Evolutionary conservation across 2,797 vertebrate genomes (phyloP).

Genomic region (Bovichtus variegatus): DNA sequence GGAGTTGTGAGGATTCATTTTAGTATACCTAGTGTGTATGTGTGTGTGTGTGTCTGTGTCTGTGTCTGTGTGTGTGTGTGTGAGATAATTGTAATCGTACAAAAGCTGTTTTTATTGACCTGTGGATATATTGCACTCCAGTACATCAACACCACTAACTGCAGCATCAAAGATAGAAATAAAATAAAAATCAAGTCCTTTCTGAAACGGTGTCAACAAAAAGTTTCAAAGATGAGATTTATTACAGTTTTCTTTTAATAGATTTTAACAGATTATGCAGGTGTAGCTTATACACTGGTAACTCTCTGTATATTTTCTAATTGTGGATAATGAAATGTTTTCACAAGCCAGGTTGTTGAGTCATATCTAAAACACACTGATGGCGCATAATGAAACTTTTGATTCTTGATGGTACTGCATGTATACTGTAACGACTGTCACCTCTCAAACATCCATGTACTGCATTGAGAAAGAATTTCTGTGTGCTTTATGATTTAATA

Average conservation of each 20-base stretch:
- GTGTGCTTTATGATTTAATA: slow-evolving; percentile 35
- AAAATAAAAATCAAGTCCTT: not conserved
- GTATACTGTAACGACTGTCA: not conserved
- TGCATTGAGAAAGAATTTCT: not conserved
- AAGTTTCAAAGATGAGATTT: not conserved
- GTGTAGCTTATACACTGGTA: not conserved
- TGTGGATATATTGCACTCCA: not conserved
- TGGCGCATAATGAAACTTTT: not conserved
- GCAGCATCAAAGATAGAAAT: not conserved
- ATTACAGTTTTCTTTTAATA: not conserved
- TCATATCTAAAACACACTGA: slow-evolving; percentile 10
- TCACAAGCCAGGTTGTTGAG: not conserved
- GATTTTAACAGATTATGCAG: slow-evolving; percentile 1
- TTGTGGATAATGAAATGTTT: not conserved
- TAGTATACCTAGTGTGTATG: slow-evolving; percentile 45
- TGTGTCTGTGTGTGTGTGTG: not conserved
- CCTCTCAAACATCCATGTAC: too few relatives aligned
- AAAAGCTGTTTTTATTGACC: not conserved
- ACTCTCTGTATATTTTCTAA: not conserved
- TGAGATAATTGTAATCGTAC: not conserved
- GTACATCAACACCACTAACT: not conserved
- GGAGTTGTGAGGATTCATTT: slow-evolving; percentile 57
- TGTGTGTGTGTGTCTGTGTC: slow-evolving; percentile 5
- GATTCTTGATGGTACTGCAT: not conserved
- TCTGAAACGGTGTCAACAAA: not conserved